Conservation (phyloP, 2,888 invertebrate genomes). For the Slavum lentiscoides region DNA sequence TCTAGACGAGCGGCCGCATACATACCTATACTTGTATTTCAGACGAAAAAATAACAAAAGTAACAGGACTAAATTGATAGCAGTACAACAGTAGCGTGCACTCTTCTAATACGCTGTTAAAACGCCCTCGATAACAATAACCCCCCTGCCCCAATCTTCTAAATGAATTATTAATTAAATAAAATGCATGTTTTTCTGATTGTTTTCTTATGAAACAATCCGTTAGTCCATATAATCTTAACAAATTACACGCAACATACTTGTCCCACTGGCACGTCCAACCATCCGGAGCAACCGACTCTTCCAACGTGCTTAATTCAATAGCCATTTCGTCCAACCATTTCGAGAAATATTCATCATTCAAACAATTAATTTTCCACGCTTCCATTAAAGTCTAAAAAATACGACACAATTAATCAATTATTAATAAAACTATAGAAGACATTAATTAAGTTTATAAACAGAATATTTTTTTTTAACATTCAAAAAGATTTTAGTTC, state of each 20-base stretch:
- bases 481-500: too few species aligned
- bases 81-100: not conserved
- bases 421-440: not conserved
- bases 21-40: conserved; percentile 43
- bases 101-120: conserved; percentile 26
- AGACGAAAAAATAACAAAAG: conserved; percentile 11
- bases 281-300: conserved; percentile 69
- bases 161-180: conserved; percentile 41
- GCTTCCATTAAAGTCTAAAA: conserved; percentile 68
- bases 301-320: conserved; percentile 68
- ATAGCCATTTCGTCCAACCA: conserved; percentile 67
- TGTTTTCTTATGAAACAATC: conserved; percentile 3
- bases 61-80: not conserved
- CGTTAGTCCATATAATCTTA: conserved; percentile 38
- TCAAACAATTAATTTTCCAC: conserved; percentile 67
- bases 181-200: conserved; percentile 25
- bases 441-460: not conserved
- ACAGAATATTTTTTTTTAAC: too few species aligned
- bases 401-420: not conserved
- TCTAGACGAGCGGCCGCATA: not conserved
- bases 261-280: conserved; percentile 77
- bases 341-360: conserved; percentile 65
- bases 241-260: conserved; percentile 61
- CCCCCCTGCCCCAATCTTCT: not conserved
- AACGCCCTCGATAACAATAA: conserved; percentile 8